Base-by-base conservation (phyloP, 2,888 invertebrate genomes). In the Oscheius sp. region DNA sequence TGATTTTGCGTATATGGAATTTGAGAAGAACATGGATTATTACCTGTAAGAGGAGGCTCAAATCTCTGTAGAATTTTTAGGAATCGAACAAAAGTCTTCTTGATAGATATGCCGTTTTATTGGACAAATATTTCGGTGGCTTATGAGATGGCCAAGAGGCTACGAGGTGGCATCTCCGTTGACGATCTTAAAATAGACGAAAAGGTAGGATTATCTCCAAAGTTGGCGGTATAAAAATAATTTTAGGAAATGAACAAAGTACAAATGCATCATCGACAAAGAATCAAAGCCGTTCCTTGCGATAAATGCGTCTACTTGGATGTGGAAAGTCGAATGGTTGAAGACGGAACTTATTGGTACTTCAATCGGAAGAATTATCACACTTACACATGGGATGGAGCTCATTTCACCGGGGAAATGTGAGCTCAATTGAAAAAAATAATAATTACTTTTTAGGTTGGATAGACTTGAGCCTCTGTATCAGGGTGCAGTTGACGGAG, bases 21-120 rank as follows among this genome's bases (percentile, higher is more conserved):
- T 61, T n/a, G 43, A 61, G 21, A 16, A n/a, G 18, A 61, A 61
- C 41, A 25, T 61, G 2, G 21, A 61, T 43, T 61, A 29, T 41
- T 61, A 61, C 43, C 18, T 9, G 61, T 35, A 35, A 9, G 35
- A 9, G 35, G 9, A 35, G 3, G 5, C 35, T 6, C 5, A 35
- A 49, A 13, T 13, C 49, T 49, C 13, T 7, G 2, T 49, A 2
- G 49, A 13, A 49, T 7, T 59, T 61, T 16, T 43, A 41, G 61
- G 21, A 23, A 61, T 1, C 41, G 43, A 18, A 43, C 61, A 41
- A 61, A 61, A n/a, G 43, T 61, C 21, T 61, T 61, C 12, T 12
- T 68, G 25, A 68, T 68, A 23, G 68, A 68, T 53, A 9, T 68
- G 68, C 68, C 68, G 0, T 68, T 68, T 23, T 61, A 43, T 23